Base-by-base conservation (phyloP, 2,797 vertebrate genomes). In the Acrocephalus scirpaceus region DNA sequence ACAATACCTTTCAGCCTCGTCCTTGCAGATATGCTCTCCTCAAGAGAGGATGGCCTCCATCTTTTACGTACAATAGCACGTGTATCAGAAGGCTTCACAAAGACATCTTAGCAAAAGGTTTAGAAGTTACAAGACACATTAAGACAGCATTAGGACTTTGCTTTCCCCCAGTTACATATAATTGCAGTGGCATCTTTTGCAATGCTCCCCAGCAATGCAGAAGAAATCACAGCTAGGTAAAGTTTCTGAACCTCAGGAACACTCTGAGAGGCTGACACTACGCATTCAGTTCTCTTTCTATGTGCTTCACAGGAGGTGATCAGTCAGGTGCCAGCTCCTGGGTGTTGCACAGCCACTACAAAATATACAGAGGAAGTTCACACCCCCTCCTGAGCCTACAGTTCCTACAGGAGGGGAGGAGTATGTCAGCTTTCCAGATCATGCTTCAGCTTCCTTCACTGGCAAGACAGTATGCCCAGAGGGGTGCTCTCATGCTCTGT, bases 261-360 rank as follows among this genome's bases (percentile, higher is more conserved):
- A 10, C 11, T 30, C 13, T 50, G 44, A 65, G 40, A 73, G 36
- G 34, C 2, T 44, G 45, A 58, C 53, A 25, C 30, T 11, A 40
- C 45, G 27, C 32, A 25, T 40, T 56, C 32, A 16, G 32, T 25
- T 86, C 47, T 21, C 30, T 38, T 70, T 64, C 81, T 40, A 0
- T 13, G 45, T 40, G 50, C 17, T 48, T 36, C 64, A 36, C 29
- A 56, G 40, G 25, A 84, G 13, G 4, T 27, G 5, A 44, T 76
- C n/a, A 36, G 36, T 26, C 70, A 66, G 40, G 19, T 42, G 42
- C 27, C 19, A 58, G 21, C 10, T 79, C 36, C 23, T 5, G 1
- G 20, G 26, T 21, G 0, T 11, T 50, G 14, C 2, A 3, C 36
- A n/a, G 45, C 54, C 26, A 5, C 44, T 62, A n/a, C 10, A 5